Conservation (phyloP, 2,797 vertebrate genomes). For the Phalanger gymnotis region DNA sequence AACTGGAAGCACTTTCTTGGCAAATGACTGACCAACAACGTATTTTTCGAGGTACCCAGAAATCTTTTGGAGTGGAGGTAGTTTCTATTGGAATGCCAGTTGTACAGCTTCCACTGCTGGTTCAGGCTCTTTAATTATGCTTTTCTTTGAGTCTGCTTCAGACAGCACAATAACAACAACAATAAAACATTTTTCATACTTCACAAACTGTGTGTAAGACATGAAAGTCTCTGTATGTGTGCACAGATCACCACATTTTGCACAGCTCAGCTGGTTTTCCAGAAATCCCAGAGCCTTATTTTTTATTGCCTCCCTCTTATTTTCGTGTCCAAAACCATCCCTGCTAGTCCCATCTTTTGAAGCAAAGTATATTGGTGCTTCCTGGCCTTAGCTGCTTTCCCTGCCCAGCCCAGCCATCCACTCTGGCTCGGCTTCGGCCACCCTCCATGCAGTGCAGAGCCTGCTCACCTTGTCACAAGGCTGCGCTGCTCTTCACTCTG, state of each 20-base stretch:
- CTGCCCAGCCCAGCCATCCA: neutral
- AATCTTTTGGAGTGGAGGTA: conserved; percentile 98
- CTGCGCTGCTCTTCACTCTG: neutral
- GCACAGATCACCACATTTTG: conserved; percentile 96
- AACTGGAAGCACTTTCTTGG: conserved; percentile 98
- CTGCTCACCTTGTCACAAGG: no score
- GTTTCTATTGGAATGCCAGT: conserved; percentile 96
- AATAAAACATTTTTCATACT: conserved; percentile 97
- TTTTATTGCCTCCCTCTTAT: conserved; percentile 91
- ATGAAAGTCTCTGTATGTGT: conserved; percentile 88
- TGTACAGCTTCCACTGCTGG: conserved; percentile 94
- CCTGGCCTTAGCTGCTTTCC: neutral
- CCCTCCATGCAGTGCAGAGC: no score
- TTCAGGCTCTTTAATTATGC: conserved; percentile 93
- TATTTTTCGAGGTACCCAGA: conserved; percentile 98
- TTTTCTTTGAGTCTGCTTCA: conserved; percentile 95
- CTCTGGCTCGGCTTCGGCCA: neutral
- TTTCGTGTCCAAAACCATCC: conserved; percentile 91
- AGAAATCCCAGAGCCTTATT: conserved; percentile 91
- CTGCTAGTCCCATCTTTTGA: conserved; percentile 93
- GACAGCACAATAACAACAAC: conserved; percentile 92
- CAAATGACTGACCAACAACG: conserved; percentile 96
- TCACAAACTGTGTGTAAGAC: conserved; percentile 95
- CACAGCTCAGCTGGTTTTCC: conserved; percentile 96
- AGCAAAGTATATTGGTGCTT: no score